These are phyloP conservation scores for Clytia hemisphaerica DNA, from an alignment of 30 jellyfish, hydroid and myxozoan genomes.

Conservation along the genomic window DNA sequence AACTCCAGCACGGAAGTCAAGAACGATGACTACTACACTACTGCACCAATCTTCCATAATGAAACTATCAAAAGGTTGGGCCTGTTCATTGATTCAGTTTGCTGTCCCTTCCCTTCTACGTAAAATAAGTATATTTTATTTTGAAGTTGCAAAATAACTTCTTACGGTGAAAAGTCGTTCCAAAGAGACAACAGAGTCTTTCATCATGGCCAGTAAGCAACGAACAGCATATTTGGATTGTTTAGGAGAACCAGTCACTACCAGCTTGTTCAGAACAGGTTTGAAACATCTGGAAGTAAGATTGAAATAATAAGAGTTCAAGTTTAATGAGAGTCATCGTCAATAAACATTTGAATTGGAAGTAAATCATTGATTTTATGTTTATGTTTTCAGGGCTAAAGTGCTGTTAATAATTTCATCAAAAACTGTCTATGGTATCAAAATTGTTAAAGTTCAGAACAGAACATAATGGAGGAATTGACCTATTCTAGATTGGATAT, in stretches of 20 bases:
- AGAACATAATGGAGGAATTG: background rate
- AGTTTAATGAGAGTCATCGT: no score
- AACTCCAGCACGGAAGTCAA: no score
- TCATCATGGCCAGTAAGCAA: conserved; percentile 49
- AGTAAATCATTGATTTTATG: no score
- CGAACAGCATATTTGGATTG: conserved; percentile 75
- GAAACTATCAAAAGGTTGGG: no score
- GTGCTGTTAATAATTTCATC: background rate
- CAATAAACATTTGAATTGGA: no score
- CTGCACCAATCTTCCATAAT: no score
- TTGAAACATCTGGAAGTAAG: conserved; percentile 52
- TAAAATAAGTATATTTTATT: no score
- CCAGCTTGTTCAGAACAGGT: conserved; percentile 79
- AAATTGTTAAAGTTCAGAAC: background rate
- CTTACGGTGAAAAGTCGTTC: conserved; percentile 74
- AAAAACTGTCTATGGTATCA: background rate
- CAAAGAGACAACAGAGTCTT: conserved; percentile 54
- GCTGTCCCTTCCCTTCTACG: no score
- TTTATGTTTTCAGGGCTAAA: no score
- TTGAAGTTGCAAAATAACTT: no score
- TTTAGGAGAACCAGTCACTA: conserved; percentile 42
- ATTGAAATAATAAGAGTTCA: background rate
- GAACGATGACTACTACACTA: no score
- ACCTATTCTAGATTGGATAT: background rate
- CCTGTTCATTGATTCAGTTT: no score